Evolutionary conservation across 2,113 vertebrate species (phyloP).

Genomic region (Elaphurus davidianus): DNA sequence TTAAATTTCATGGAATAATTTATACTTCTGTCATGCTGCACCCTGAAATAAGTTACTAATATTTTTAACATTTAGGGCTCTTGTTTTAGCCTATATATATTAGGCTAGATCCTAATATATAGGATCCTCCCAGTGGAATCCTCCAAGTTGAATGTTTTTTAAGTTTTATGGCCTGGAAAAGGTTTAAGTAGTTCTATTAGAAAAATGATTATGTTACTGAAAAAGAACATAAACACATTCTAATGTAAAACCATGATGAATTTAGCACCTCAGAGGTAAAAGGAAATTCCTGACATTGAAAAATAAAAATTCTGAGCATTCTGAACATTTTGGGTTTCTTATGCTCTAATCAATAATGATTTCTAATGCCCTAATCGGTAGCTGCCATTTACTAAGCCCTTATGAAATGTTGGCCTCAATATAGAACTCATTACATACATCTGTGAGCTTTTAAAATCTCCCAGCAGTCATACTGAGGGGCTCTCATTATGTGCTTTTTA

Average conservation of each 20-base stretch:
- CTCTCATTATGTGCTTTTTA: background rate
- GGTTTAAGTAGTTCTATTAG: background rate
- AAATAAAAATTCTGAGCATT: background rate
- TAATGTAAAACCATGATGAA: background rate
- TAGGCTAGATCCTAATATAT: background rate
- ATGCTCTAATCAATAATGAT: background rate
- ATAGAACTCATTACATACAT: rapidly evolving
- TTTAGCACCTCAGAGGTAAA: background rate
- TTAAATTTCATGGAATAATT: background rate
- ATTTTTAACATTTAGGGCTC: background rate
- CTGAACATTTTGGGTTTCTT: background rate
- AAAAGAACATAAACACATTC: background rate
- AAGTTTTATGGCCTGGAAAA: background rate
- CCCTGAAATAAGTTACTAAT: background rate
- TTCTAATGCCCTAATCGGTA: too few relatives aligned
- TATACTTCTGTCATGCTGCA: background rate
- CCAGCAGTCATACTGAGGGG: background rate
- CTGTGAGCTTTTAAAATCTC: background rate
- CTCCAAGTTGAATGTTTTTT: background rate
- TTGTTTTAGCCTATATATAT: background rate
- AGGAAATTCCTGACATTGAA: background rate
- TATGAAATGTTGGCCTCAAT: background rate
- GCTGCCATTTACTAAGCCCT: background rate
- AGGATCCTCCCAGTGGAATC: background rate
- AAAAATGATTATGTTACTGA: background rate